Conservation (phyloP, 2,888 invertebrate genomes). For the Xylota sylvarum region DNA sequence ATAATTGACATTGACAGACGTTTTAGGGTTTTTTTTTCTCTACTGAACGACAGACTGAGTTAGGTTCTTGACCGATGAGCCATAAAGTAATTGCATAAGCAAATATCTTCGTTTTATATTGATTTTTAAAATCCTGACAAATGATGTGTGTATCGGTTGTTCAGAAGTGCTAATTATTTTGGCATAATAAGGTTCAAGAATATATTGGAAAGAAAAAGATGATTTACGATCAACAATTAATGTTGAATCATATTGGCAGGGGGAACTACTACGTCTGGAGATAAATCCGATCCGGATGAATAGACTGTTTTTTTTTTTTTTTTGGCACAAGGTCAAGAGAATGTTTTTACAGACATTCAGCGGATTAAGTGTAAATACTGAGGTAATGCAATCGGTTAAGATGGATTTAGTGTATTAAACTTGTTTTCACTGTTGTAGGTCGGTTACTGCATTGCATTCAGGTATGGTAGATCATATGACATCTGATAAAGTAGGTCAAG, state of each 20-base stretch:
- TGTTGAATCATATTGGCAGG: not conserved
- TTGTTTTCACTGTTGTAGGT: not conserved
- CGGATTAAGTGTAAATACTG: not conserved
- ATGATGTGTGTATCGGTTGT: not conserved
- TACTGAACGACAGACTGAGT: not conserved
- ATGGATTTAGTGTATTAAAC: conserved; percentile 10
- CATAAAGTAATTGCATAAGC: not conserved
- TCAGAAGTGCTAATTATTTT: not conserved
- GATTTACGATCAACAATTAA: not conserved
- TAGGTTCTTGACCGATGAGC: conserved; percentile 1
- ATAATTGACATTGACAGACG: too few species aligned
- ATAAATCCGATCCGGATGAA: not conserved
- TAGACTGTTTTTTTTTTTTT: not conserved
- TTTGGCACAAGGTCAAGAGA: conserved; percentile 2
- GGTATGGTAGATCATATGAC: not conserved
- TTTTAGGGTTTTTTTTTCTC: not conserved
- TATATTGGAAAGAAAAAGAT: not conserved
- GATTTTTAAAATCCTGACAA: not conserved
- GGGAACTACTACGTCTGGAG: not conserved
- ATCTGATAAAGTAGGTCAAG: not conserved
- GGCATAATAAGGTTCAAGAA: not conserved
- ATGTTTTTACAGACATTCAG: not conserved
- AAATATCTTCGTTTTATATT: not conserved
- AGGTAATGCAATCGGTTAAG: conserved; percentile 5
- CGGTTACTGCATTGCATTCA: not conserved